Percentiles rank a stretch among this genome's conserved stretches.
phyloP scores from a whole-genome alignment of 2,888 invertebrate genomes.

The Timema cristinae region DNA sequence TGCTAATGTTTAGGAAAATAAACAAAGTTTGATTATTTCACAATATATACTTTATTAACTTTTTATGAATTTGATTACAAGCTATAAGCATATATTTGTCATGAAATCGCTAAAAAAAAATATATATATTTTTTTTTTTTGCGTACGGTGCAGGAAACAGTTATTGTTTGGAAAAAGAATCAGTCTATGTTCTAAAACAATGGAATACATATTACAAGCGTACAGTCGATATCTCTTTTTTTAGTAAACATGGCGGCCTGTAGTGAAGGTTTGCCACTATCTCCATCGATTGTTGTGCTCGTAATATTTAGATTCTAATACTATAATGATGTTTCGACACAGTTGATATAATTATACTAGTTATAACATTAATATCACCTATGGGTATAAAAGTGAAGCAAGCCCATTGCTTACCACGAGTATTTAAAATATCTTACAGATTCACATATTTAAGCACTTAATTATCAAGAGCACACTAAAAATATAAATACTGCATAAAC shows the following conservation, averaged over 20 bases:
- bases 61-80: slow-evolving; percentile 26
- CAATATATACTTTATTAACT: slow-evolving; percentile 28
- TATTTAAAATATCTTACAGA: no score
- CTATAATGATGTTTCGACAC: no score
- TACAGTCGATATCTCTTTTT: neutral
- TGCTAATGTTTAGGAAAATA: slow-evolving; percentile 16
- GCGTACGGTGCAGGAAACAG: slow-evolving; percentile 20
- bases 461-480: no score
- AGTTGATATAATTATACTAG: no score
- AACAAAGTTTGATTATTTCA: slow-evolving; percentile 16
- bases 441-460: no score
- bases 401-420: no score
- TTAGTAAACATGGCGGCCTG: slow-evolving; percentile 41
- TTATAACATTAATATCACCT: no score
- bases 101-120: no score
- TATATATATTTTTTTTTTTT: slow-evolving; percentile 13
- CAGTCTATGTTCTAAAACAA: slow-evolving; percentile 21
- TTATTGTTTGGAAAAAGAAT: slow-evolving; percentile 12
- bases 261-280: slow-evolving; percentile 54
- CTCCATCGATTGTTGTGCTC: slow-evolving; percentile 32
- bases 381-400: no score
- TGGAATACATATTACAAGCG: no score
- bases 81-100: slow-evolving; percentile 24
- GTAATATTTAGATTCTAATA: no score
- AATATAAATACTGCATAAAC: no score